Evolutionary conservation across 2,888 invertebrate genomes (phyloP).

Genomic region (Tetranychus truncatus): DNA sequence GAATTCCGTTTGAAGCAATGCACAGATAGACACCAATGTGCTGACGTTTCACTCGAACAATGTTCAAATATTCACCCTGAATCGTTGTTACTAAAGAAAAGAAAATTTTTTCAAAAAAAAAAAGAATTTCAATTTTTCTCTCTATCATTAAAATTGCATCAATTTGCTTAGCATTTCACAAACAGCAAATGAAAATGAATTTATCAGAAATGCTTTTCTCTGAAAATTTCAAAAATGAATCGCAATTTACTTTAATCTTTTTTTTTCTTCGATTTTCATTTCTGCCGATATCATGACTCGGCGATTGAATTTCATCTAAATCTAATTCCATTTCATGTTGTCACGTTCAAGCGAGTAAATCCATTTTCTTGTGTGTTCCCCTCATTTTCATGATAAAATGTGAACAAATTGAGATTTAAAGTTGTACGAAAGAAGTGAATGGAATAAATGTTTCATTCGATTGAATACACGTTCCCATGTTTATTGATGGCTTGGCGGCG

Average conservation of each 20-base stretch:
- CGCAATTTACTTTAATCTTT: background rate
- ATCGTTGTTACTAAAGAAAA: constrained; percentile 18
- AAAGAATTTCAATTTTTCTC: background rate
- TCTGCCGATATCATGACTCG: background rate
- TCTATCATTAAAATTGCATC: background rate
- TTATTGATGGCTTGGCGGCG: background rate
- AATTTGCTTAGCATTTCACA: background rate
- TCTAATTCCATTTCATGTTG: background rate
- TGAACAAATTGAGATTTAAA: background rate
- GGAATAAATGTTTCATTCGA: background rate
- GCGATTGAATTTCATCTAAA: background rate
- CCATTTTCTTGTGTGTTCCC: background rate
- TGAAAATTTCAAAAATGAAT: too few species aligned
- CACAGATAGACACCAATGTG: constrained; percentile 14
- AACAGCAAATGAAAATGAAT: background rate
- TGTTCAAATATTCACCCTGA: constrained; percentile 26
- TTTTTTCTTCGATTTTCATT: background rate
- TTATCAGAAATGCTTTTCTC: too few species aligned
- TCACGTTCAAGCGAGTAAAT: background rate
- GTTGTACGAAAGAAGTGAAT: background rate
- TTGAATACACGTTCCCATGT: constrained; percentile 1
- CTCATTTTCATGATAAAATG: background rate
- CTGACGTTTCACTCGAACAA: constrained; percentile 23
- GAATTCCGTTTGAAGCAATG: constrained; percentile 30
- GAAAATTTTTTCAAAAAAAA: background rate